phyloP scores from a whole-genome alignment of 2,113 vertebrate genomes.

The Larimichthys crocea region DNA sequence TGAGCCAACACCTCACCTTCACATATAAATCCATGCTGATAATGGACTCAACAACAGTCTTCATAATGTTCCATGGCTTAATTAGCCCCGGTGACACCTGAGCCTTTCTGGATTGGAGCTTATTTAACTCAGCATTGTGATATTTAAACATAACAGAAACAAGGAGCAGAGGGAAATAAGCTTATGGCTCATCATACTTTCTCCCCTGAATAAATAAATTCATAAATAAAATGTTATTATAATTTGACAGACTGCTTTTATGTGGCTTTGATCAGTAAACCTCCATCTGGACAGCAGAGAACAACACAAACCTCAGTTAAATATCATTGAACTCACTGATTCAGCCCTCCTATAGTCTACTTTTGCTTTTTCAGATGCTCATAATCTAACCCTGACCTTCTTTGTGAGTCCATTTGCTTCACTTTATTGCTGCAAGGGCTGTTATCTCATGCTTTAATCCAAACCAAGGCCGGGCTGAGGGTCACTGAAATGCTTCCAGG shows the following conservation, averaged over 20 bases:
- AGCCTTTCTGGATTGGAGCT: background rate
- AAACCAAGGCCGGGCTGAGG: background rate
- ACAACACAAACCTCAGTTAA: background rate
- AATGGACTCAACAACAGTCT: background rate
- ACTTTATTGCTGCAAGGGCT: background rate
- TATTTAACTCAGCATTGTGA: background rate
- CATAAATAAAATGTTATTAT: background rate
- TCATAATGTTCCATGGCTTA: background rate
- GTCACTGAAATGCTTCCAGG: conserved; percentile 1
- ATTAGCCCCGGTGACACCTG: background rate
- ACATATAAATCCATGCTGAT: background rate
- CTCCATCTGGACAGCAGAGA: background rate
- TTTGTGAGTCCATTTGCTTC: conserved; percentile 23
- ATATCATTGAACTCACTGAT: background rate
- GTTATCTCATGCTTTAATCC: conserved; percentile 10
- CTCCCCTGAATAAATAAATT: background rate
- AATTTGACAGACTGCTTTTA: background rate
- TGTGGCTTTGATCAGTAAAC: background rate
- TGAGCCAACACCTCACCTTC: background rate
- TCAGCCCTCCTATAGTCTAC: background rate
- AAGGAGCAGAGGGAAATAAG: background rate
- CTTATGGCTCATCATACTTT: background rate
- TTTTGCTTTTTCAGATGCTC: background rate
- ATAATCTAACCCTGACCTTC: conserved; percentile 11
- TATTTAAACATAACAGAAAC: background rate